Conservation (phyloP, 2,888 invertebrate genomes). For the Coleophora deauratella region DNA sequence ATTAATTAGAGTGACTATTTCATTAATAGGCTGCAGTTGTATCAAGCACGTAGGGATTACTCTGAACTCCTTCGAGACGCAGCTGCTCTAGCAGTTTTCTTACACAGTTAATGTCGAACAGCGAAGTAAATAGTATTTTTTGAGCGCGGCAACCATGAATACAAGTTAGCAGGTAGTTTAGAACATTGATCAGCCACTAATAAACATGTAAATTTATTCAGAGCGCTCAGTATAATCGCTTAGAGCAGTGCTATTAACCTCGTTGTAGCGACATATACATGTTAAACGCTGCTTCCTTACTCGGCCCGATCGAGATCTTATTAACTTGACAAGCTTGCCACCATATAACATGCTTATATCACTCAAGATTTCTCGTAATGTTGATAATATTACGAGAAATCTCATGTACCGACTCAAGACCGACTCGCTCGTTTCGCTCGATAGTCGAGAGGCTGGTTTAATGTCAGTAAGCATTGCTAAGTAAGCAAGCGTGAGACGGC, state of each 20-base stretch:
- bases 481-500: background rate
- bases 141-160: conserved; percentile 7
- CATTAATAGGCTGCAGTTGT: conserved; percentile 4
- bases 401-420: no score
- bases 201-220: conserved; percentile 69
- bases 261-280: conserved; percentile 49
- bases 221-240: conserved; percentile 60
- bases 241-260: conserved; percentile 59
- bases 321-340: conserved; percentile 32
- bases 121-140: conserved; percentile 3
- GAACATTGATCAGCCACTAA: conserved; percentile 56
- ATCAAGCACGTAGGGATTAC: conserved; percentile 1
- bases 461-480: no score
- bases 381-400: no score
- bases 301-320: conserved; percentile 39
- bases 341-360: background rate
- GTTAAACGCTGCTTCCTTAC: conserved; percentile 45
- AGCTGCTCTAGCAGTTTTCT: background rate
- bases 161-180: conserved; percentile 33
- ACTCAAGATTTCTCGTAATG: no score
- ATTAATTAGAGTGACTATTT: conserved; percentile 5
- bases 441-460: no score
- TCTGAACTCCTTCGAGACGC: conserved; percentile 3
- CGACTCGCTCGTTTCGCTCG: no score
- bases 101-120: no score